Base-by-base conservation (phyloP, 1,140 invertebrate genomes). In the Dreissena polymorpha region DNA sequence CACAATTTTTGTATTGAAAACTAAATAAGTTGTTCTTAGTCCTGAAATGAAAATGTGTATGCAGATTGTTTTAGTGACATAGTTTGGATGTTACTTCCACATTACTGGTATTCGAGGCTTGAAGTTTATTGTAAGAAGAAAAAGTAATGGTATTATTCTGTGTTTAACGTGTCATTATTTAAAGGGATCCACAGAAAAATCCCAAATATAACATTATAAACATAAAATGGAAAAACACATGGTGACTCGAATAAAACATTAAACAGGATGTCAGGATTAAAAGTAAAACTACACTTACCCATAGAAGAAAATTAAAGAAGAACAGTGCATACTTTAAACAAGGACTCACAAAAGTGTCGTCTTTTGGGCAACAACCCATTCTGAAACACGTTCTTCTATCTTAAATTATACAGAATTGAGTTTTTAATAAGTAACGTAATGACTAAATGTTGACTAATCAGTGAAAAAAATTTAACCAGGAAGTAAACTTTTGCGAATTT, bases 291-390 rank as follows among this genome's bases (percentile, higher is more conserved):
- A 50, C 50, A 86, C 86, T 85, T 83, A 88, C 87, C 87, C 85
- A 88, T 68, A 86, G 84, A 25, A 86, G 21, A 68, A 88, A 88
- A 77, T 88, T 88, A 64, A 84, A 86, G 83, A 88, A 88, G 70
- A 88, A 88, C 25, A 88, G 65, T 18, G 81, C 63, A 64, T 88
- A 88, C 80, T 88, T 88, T 8, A 88, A 75, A 78, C 78, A 21
- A 12, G 87, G 85, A 60, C 83, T 88, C 16, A 88, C 85, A 78
- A 86, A 88, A 18, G 87, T 80, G 25, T 88, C 87, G 18, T 63
- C 80, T 76, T 70, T 23, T 27, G 76, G 39, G 50, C 73, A 88
- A 60, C 85, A 88, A 73, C 75, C 71, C 87, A 88, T 88, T 39
- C 69, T 71, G 25, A 16, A n/a, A n/a, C n/a, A n/a, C n/a, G n/a